Evolutionary conservation across 2,888 invertebrate genomes (phyloP).

Genomic region (Mylabris sibirica): DNA sequence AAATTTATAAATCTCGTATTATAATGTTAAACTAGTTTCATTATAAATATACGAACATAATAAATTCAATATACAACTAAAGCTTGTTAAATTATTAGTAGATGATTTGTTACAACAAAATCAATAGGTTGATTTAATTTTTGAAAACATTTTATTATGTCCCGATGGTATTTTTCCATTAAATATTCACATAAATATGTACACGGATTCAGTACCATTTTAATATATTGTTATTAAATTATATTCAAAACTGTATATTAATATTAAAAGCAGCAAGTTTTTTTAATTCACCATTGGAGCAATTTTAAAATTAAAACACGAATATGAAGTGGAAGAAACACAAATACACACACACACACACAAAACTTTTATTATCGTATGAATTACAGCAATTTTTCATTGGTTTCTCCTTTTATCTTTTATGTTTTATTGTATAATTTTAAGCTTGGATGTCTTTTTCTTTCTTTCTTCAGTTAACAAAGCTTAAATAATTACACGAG

Average conservation of each 20-base stretch:
- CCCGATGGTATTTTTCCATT: no score
- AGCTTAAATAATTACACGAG: slow-evolving; percentile 4
- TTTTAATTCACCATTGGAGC: not conserved
- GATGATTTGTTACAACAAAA: not conserved
- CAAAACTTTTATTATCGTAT: slow-evolving; percentile 1
- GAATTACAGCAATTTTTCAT: not conserved
- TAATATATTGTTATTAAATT: not conserved
- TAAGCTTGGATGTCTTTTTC: not conserved
- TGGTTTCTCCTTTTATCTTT: not conserved
- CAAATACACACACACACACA: not conserved
- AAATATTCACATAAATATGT: no score
- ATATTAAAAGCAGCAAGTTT: not conserved
- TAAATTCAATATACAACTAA: not conserved
- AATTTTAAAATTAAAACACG: not conserved
- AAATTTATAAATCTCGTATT: not conserved
- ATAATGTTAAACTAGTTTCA: not conserved
- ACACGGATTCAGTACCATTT: no score
- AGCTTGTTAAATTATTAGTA: not conserved
- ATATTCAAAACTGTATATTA: not conserved
- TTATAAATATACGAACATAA: not conserved
- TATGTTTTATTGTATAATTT: not conserved
- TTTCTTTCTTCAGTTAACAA: not conserved
- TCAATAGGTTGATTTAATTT: not conserved
- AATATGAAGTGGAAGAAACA: not conserved
- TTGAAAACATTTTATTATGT: not conserved